Conservation (phyloP, 2,888 invertebrate genomes). For the Laothoe populi region DNA sequence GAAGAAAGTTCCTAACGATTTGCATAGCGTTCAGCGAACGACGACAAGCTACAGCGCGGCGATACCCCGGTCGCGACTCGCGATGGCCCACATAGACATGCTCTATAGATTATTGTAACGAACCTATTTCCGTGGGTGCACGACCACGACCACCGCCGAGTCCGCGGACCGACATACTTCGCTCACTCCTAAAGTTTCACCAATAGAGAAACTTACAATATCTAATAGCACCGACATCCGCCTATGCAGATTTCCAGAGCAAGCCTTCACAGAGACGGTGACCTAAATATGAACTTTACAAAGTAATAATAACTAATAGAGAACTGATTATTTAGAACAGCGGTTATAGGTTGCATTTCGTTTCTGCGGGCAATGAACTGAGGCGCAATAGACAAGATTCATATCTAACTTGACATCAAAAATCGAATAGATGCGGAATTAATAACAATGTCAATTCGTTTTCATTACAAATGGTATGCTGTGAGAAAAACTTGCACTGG, state of each 20-base stretch:
- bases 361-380: conserved; percentile 1
- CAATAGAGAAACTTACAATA: conserved; percentile 81
- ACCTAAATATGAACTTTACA: conserved; percentile 73
- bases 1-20: conserved; percentile 82
- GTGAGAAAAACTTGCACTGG: conserved; percentile 81
- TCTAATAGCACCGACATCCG: conserved; percentile 81
- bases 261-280: conserved; percentile 69
- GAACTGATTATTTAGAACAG: conserved; percentile 54
- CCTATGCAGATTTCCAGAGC: conserved; percentile 84
- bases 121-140: conserved; percentile 81
- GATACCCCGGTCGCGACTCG: conserved; percentile 66
- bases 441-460: conserved; percentile 67
- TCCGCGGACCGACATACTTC: conserved; percentile 73
- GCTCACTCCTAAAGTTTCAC: conserved; percentile 80
- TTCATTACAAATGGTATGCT: conserved; percentile 72
- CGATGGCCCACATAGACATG: conserved; percentile 80
- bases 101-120: conserved; percentile 75
- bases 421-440: conserved; percentile 17
- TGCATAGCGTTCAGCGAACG: conserved; percentile 65
- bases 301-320: conserved; percentile 62
- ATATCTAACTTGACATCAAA: background rate
- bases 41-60: conserved; percentile 41
- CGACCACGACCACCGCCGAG: conserved; percentile 61
- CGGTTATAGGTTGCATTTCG: conserved; percentile 41
- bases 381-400: background rate